Conservation (phyloP, 1,140 invertebrate species). For the Heliconius eleuchia region DNA sequence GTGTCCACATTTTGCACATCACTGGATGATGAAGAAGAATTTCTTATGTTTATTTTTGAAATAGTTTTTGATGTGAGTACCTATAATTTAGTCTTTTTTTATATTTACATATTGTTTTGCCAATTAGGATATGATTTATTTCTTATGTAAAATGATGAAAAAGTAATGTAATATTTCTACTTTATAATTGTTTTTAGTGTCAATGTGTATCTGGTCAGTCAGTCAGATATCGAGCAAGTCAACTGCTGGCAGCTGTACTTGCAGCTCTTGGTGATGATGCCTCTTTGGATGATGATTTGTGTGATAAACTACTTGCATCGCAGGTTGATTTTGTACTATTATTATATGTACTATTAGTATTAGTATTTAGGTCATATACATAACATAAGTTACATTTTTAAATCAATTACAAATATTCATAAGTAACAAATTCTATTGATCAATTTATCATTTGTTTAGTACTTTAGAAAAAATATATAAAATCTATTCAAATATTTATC, state of each 20-base stretch:
- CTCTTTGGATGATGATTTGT: slow-evolving; percentile 88
- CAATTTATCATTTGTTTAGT: no score
- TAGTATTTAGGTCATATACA: no score
- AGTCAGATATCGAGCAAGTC: slow-evolving; percentile 88
- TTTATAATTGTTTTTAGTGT: slow-evolving; percentile 57
- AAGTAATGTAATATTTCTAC: no score
- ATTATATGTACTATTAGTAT: not conserved
- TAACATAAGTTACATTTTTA: no score
- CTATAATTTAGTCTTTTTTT: not conserved
- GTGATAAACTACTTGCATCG: slow-evolving; percentile 85
- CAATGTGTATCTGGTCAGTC: slow-evolving; percentile 84
- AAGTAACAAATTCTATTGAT: no score
- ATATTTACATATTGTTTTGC: not conserved
- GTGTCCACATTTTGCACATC: slow-evolving; percentile 84
- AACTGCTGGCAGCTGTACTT: slow-evolving; percentile 88
- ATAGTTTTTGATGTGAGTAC: slow-evolving; percentile 81
- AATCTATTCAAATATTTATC: no score
- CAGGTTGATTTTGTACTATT: slow-evolving; percentile 79
- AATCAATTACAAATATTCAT: no score
- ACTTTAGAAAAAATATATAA: no score
- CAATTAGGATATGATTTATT: not conserved
- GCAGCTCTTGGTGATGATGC: slow-evolving; percentile 89
- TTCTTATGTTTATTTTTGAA: slow-evolving; percentile 80
- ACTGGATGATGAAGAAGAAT: slow-evolving; percentile 81
- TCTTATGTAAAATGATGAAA: not conserved